Evolutionary conservation across 2,888 invertebrate genomes (phyloP).

Genomic region (Leucophenga maculata): DNA sequence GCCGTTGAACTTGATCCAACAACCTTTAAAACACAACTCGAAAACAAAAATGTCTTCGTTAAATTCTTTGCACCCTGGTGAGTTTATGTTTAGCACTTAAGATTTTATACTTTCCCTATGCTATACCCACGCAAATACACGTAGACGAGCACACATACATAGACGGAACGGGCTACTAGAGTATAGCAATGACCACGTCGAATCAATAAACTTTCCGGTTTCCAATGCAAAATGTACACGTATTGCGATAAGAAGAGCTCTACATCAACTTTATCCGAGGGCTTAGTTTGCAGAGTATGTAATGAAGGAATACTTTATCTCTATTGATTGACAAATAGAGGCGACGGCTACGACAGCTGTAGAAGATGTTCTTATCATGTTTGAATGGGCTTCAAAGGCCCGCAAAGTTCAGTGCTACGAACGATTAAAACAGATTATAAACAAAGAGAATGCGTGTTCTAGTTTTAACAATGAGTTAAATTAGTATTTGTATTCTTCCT

Average conservation of each 20-base stretch:
- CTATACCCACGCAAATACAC: not conserved
- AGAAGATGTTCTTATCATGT: no score
- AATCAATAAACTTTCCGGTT: not conserved
- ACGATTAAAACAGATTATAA: no score
- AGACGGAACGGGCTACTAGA: not conserved
- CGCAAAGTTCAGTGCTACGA: no score
- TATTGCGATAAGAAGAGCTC: conserved; percentile 17
- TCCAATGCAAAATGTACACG: conserved; percentile 13
- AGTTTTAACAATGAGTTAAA: not conserved
- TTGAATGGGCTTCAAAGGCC: no score
- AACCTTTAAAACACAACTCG: not conserved
- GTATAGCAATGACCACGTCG: not conserved
- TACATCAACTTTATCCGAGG: not conserved
- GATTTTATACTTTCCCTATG: not conserved
- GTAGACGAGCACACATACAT: not conserved
- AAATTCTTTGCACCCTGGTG: conserved; percentile 88
- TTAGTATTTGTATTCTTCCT: no score
- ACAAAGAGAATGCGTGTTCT: no score
- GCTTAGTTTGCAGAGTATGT: not conserved
- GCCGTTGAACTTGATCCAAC: not conserved
- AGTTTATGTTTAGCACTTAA: conserved; percentile 58
- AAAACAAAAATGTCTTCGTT: conserved; percentile 77
- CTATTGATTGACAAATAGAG: conserved; percentile 6
- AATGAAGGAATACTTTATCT: not conserved
- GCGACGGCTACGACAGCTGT: not conserved